Conservation (phyloP, 2,888 invertebrate genomes). For the Carcina quercana region DNA sequence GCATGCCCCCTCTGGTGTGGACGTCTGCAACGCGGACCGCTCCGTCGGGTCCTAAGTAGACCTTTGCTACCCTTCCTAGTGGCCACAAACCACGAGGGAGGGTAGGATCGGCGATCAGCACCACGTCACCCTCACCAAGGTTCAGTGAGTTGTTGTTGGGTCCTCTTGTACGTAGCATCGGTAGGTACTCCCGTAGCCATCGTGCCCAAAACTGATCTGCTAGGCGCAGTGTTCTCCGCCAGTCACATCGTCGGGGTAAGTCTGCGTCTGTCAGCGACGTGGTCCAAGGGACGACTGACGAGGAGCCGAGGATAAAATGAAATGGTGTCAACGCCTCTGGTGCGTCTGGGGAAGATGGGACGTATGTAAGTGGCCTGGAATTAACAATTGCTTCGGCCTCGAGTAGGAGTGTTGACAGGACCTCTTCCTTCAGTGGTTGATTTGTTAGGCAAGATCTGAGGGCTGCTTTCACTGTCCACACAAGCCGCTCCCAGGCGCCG, state of each 20-base stretch:
- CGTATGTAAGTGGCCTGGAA: constrained; percentile 7
- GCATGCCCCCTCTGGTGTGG: no score
- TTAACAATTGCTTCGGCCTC: constrained; percentile 6
- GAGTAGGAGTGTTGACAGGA: constrained; percentile 4
- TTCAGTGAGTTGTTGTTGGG: background rate
- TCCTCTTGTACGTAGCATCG: background rate
- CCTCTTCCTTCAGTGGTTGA: constrained; percentile 7
- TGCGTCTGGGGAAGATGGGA: constrained; percentile 1
- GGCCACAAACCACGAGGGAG: background rate
- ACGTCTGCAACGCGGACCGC: background rate
- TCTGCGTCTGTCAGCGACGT: constrained; percentile 5
- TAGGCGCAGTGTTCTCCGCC: constrained; percentile 2
- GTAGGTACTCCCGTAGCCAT: constrained; percentile 7
- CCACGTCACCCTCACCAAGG: background rate
- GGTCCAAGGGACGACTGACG: constrained; percentile 1
- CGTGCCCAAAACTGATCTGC: constrained; percentile 9
- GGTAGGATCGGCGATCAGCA: background rate
- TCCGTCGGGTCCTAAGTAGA: background rate
- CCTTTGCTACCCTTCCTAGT: background rate
- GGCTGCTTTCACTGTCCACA: constrained; percentile 1
- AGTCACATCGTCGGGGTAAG: background rate
- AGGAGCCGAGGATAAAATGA: constrained; percentile 5
- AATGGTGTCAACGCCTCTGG: constrained; percentile 5
- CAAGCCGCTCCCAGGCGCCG: constrained; percentile 4
- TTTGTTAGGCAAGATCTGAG: constrained; percentile 3